Evolutionary conservation across 2,888 invertebrate genomes (phyloP), one percentile per base, ranked within the genome.

Genomic region (Diaperis boleti): DNA sequence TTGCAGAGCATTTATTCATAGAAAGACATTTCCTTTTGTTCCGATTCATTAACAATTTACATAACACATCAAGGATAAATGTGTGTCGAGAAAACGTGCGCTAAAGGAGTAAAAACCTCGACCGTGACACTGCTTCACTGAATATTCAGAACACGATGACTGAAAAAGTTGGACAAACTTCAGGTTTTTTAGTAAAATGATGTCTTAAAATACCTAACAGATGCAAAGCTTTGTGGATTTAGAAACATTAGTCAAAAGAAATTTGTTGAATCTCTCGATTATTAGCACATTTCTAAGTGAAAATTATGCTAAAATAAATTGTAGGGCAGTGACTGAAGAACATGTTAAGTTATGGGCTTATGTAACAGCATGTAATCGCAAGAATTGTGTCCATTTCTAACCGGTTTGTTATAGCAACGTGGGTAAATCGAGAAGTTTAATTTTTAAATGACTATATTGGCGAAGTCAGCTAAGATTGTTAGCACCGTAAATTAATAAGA

Each of bases 161-260:
- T 17, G 41, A 42, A 42, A 42, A 42, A 15, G 10, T 8, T n/a
- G 11, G 15, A 42, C 8, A 20, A 42, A n/a, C 41, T 17, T n/a
- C 1, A 10, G n/a, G 15, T 10, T 3, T 31, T 31, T 31, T 2
- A 31, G 20, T 20, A 20, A 20, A 20, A 20, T 20, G 20, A 20
- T 20, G 20, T n/a, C n/a, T n/a, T n/a, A n/a, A n/a, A 20, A 20
- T 20, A 20, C 6, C 6, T 20, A 20, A n/a, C n/a, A n/a, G n/a
- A n/a, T n/a, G n/a, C n/a, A n/a, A n/a, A n/a, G n/a, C n/a, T n/a
- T n/a, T n/a, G n/a, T n/a, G n/a, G n/a, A n/a, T n/a, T n/a, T n/a
- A n/a, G n/a, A n/a, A n/a, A n/a, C n/a, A n/a, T n/a, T n/a, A n/a
- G n/a, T n/a, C n/a, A n/a, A n/a, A n/a, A n/a, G n/a, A n/a, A n/a